Percentiles rank a stretch among this genome's conserved stretches.
Evolutionary conservation across 92 coral and sea anemone genomes (phyloP).

Genomic region (Palythoa grandis): DNA sequence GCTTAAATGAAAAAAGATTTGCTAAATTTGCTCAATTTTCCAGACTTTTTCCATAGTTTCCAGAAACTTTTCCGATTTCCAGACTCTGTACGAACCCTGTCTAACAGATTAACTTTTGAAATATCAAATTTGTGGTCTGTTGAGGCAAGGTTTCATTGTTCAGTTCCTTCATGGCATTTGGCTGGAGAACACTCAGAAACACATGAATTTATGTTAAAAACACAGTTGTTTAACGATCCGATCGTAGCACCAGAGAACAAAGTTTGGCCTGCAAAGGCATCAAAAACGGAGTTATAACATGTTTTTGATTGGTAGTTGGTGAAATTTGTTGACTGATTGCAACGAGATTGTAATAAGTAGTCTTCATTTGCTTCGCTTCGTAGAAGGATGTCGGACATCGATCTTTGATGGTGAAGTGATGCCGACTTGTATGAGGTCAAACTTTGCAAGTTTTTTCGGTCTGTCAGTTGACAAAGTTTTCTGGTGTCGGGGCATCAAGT

Average conservation of each 20-base stretch:
- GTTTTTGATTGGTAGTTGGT: not conserved
- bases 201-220: conserved; percentile 17
- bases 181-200: conserved; percentile 18
- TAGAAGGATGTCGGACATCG: not conserved
- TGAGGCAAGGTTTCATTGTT: conserved; percentile 10
- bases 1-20: too few relatives aligned
- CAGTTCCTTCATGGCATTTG: not conserved
- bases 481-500: too few relatives aligned
- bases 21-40: too few relatives aligned
- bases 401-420: not conserved
- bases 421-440: too few relatives aligned
- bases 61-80: too few relatives aligned
- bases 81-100: too few relatives aligned
- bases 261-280: not conserved
- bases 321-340: not conserved
- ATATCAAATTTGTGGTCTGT: conserved; percentile 14
- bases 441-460: too few relatives aligned
- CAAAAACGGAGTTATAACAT: too few relatives aligned
- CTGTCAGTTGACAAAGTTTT: too few relatives aligned
- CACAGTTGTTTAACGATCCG: too few relatives aligned
- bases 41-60: too few relatives aligned
- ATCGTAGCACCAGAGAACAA: not conserved
- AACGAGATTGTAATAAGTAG: not conserved
- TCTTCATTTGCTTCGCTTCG: too few relatives aligned
- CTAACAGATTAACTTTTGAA: conserved; percentile 22